phyloP scores from a whole-genome alignment of 2,797 vertebrate species.

The Pempheris klunzingeri region DNA sequence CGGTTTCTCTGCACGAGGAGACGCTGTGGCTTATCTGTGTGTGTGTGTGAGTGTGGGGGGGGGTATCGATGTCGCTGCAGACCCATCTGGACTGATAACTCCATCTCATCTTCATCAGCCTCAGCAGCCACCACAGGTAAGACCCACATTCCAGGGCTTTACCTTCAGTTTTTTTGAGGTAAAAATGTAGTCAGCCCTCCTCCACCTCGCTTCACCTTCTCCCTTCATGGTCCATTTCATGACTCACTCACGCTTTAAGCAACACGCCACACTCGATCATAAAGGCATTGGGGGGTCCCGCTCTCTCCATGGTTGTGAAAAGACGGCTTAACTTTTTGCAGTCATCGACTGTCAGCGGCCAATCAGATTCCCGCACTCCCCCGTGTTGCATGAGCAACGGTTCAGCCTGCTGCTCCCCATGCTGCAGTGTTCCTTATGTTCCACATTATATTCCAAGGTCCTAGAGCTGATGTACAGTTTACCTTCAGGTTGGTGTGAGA shows the following conservation, averaged over 20 bases:
- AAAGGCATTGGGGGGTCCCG: not conserved
- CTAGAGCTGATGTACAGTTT: not conserved
- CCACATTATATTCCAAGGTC: not conserved
- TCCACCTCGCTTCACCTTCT: conserved; percentile 13
- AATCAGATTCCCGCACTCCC: not conserved
- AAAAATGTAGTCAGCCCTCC: not conserved
- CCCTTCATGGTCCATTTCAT: conserved; percentile 33
- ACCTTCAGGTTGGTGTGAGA: not conserved
- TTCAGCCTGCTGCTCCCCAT: not conserved
- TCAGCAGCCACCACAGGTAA: conserved; percentile 27
- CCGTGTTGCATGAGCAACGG: not conserved
- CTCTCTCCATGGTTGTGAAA: too few relatives aligned
- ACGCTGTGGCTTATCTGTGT: conserved; percentile 79
- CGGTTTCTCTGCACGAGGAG: conserved; percentile 49
- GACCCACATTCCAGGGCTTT: conserved; percentile 40
- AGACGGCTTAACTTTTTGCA: conserved; percentile 11
- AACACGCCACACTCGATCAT: conserved; percentile 30
- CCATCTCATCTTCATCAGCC: conserved; percentile 53
- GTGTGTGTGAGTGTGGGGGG: too few relatives aligned
- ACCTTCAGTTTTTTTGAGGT: conserved; percentile 16
- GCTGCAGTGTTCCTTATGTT: not conserved
- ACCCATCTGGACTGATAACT: conserved; percentile 70
- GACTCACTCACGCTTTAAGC: conserved; percentile 33
- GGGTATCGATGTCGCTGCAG: conserved; percentile 78
- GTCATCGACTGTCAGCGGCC: conserved; percentile 20